These are phyloP conservation scores for Pentamera pediparva DNA, from an alignment of 53 echinoderm and acorn worm species.

Conservation along the genomic window DNA sequence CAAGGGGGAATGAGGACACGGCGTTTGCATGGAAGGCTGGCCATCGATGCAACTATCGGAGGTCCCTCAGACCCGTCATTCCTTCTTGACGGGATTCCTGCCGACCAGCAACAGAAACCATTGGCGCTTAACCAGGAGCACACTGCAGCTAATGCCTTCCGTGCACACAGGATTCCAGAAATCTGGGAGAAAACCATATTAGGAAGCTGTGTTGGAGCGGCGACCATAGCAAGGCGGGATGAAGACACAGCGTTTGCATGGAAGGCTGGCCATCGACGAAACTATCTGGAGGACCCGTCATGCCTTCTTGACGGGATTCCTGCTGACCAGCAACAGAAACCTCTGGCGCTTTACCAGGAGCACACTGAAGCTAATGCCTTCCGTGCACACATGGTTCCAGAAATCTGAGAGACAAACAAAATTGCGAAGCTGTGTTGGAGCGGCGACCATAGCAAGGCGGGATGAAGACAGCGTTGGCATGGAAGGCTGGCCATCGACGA, in stretches of 20 bases:
- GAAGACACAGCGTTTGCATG: neutral
- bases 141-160: neutral
- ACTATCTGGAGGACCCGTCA: neutral
- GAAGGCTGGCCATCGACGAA: neutral
- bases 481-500: no score
- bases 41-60: neutral
- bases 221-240: neutral
- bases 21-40: neutral
- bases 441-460: no score
- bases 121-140: slow-evolving; percentile 2
- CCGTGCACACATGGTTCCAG: neutral
- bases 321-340: neutral
- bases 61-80: neutral
- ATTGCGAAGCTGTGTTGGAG: no score
- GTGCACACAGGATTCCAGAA: neutral
- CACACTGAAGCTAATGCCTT: neutral
- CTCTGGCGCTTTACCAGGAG: slow-evolving; percentile 8
- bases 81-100: neutral
- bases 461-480: no score
- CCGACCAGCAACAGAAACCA: neutral
- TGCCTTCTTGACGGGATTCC: neutral
- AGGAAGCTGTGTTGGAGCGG: slow-evolving; percentile 7
- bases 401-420: no score
- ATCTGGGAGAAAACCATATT: no score
- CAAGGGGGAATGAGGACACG: neutral